phyloP scores from a whole-genome alignment of 2,797 vertebrate genomes.

The Tokudaia tokunoshimensis region DNA sequence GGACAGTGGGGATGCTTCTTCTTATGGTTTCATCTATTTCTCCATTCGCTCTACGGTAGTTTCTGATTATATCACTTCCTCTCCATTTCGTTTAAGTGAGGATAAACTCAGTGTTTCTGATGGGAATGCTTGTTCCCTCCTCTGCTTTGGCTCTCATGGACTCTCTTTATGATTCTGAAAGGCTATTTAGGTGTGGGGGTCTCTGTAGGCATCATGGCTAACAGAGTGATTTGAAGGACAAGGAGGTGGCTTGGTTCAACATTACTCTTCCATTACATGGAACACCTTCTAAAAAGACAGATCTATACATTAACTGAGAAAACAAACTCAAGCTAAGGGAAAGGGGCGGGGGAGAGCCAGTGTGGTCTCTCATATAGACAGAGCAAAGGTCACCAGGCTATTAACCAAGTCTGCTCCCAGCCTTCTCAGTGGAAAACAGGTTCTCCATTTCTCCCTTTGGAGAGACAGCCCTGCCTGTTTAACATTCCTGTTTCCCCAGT shows the following conservation, averaged over 20 bases:
- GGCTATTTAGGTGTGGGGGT: not conserved
- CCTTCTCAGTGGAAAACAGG: not conserved
- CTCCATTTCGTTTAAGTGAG: not conserved
- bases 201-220: not conserved
- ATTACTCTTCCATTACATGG: not conserved
- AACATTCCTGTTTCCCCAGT: too few relatives aligned
- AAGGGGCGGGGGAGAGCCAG: too few relatives aligned
- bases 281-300: not conserved
- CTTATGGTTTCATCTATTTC: not conserved
- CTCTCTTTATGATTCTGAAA: not conserved
- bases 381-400: not conserved
- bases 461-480: not conserved
- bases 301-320: not conserved
- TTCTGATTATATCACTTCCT: not conserved
- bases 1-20: not conserved
- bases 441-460: too few relatives aligned
- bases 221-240: not conserved
- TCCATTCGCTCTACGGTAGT: not conserved
- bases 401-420: too few relatives aligned
- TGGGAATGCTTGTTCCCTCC: not conserved
- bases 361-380: not conserved
- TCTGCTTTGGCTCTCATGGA: not conserved
- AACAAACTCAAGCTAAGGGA: not conserved
- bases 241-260: not conserved
- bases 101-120: not conserved